Percentiles rank a stretch among this genome's conserved stretches.
These are phyloP conservation scores for Cebidichthys violaceus DNA, from an alignment of 2,113 vertebrate species.

Conservation along the genomic window DNA sequence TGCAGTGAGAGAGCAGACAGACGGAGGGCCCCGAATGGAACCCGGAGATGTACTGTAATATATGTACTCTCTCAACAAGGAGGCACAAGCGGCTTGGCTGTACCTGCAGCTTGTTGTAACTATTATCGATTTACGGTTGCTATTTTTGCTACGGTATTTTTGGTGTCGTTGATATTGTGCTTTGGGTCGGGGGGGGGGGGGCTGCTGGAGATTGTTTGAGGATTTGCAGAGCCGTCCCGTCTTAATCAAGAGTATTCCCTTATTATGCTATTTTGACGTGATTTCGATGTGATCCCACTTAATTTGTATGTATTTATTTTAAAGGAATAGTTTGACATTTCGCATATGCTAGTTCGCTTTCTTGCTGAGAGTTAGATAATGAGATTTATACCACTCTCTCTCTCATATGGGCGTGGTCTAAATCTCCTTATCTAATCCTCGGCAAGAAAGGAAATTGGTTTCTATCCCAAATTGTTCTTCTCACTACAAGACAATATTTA, in stretches of 20 bases:
- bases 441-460: background rate
- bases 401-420: background rate
- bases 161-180: slow-evolving; percentile 71
- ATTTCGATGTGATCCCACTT: background rate
- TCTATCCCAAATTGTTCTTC: slow-evolving; percentile 1
- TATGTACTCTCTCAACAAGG: slow-evolving; percentile 45
- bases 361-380: background rate
- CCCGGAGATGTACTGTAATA: slow-evolving; percentile 66
- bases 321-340: slow-evolving; percentile 12
- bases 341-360: background rate
- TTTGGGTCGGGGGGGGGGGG: slow-evolving; percentile 31
- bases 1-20: slow-evolving; percentile 81
- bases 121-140: slow-evolving; percentile 58
- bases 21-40: slow-evolving; percentile 65
- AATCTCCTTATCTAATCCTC: background rate
- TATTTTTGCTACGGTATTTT: slow-evolving; percentile 78
- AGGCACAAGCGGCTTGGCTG: slow-evolving; percentile 57
- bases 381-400: background rate
- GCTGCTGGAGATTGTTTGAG: slow-evolving; percentile 3
- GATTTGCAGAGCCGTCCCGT: slow-evolving; percentile 50
- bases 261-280: slow-evolving; percentile 38
- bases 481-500: background rate
- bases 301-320: slow-evolving; percentile 13
- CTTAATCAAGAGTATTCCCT: slow-evolving; percentile 31
- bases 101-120: slow-evolving; percentile 65